These are phyloP conservation scores for Paracyclopina nana DNA, from an alignment of 1,140 invertebrate genomes.

Conservation along the genomic window DNA sequence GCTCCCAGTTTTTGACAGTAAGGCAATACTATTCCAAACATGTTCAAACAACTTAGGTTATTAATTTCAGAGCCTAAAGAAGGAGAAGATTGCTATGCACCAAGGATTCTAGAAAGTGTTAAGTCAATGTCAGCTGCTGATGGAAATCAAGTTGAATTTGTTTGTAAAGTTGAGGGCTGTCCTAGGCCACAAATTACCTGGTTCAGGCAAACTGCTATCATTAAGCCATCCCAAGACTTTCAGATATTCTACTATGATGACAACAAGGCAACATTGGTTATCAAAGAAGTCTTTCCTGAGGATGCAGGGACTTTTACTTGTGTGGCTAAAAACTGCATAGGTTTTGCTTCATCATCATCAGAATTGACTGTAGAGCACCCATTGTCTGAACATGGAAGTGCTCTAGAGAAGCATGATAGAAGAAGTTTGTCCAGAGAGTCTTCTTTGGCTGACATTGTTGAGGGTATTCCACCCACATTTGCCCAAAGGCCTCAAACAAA, in stretches of 20 bases:
- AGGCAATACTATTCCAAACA: conserved; percentile 26
- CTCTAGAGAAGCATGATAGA: conserved; percentile 38
- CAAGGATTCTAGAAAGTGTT: conserved; percentile 62
- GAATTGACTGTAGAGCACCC: conserved; percentile 68
- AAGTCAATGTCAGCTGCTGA: conserved; percentile 59
- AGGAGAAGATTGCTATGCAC: conserved; percentile 51
- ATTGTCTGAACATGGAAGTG: conserved; percentile 66
- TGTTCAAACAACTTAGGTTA: not conserved
- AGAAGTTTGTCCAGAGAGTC: conserved; percentile 41
- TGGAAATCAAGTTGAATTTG: conserved; percentile 68
- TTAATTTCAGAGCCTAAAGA: conserved; percentile 45
- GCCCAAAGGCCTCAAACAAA: conserved; percentile 61
- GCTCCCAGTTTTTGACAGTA: conserved; percentile 74
- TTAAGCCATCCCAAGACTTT: conserved; percentile 71
- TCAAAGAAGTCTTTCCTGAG: conserved; percentile 87
- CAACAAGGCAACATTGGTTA: conserved; percentile 73
- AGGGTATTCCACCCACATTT: conserved; percentile 82
- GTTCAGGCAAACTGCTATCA: conserved; percentile 78
- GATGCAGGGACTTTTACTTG: conserved; percentile 91
- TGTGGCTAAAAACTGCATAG: conserved; percentile 81
- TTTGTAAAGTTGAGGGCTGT: conserved; percentile 68
- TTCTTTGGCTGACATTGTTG: conserved; percentile 65
- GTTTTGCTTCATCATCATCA: conserved; percentile 74
- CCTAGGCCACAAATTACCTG: conserved; percentile 79
- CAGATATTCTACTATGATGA: conserved; percentile 57